Percentiles rank a stretch among this genome's conserved stretches.
These are phyloP conservation scores for Eupithecia tripunctaria DNA, from an alignment of 2,888 invertebrate genomes.

Conservation along the genomic window DNA sequence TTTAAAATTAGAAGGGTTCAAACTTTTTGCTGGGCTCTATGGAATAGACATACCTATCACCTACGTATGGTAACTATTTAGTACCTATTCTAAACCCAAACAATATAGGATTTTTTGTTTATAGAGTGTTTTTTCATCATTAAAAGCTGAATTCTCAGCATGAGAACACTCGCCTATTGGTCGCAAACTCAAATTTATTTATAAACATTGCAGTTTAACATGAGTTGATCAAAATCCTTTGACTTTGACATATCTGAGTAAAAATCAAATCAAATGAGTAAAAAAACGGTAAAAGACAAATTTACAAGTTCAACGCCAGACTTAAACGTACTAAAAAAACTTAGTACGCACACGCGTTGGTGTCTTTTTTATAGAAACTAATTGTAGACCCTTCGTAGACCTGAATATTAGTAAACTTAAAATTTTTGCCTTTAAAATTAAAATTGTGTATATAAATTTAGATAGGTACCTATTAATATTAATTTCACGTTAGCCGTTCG, in stretches of 20 bases:
- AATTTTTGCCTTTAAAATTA: not conserved
- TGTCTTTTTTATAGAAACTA: slow-evolving; percentile 27
- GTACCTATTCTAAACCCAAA: no score
- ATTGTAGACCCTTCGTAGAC: not conserved
- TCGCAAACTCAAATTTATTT: no score
- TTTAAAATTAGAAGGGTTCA: not conserved
- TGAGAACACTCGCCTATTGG: no score
- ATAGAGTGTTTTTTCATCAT: no score
- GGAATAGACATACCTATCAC: no score
- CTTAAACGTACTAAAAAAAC: not conserved
- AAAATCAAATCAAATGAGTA: not conserved
- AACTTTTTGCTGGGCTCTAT: not conserved
- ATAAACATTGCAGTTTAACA: no score
- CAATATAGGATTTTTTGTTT: no score
- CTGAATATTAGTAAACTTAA: not conserved
- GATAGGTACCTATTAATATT: not conserved
- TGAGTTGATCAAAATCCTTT: no score
- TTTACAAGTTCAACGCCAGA: not conserved
- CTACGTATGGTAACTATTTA: no score
- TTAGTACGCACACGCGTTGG: slow-evolving; percentile 22
- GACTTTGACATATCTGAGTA: not conserved
- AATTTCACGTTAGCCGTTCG: not conserved
- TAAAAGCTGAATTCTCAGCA: no score
- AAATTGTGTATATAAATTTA: not conserved
- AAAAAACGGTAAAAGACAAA: not conserved